These are phyloP conservation scores for Daphoenositta chrysoptera DNA, from an alignment of 2,113 vertebrate genomes.

Conservation along the genomic window DNA sequence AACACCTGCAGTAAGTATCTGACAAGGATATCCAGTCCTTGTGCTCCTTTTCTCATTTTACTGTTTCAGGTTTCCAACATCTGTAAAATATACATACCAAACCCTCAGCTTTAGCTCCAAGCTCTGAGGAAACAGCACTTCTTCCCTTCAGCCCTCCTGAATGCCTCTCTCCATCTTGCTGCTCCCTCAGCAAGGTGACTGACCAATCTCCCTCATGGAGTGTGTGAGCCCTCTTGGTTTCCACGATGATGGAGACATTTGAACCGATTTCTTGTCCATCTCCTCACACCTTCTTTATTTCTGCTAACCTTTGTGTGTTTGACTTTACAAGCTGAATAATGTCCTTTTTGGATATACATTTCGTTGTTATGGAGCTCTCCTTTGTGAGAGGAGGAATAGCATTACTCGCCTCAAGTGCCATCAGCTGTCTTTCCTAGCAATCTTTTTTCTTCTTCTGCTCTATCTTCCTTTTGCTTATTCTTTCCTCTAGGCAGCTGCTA, in stretches of 20 bases:
- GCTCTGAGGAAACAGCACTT: neutral
- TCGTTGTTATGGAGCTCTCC: rapidly evolving
- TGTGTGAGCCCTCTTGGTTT: neutral
- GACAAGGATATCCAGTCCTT: neutral
- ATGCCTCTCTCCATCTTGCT: neutral
- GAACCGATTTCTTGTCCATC: neutral
- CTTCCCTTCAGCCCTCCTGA: neutral
- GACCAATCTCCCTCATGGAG: neutral
- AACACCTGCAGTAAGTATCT: neutral
- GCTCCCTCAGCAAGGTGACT: neutral
- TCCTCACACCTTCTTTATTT: neutral
- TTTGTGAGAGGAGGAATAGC: neutral
- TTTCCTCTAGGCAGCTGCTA: neutral
- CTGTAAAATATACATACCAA: neutral
- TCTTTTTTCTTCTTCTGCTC: neutral
- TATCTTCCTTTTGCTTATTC: neutral
- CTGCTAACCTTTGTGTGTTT: neutral
- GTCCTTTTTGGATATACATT: neutral
- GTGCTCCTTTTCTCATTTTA: neutral
- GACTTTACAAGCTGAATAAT: neutral
- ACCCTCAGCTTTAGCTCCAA: neutral
- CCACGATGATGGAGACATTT: neutral
- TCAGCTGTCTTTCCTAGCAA: neutral
- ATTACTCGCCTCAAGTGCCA: neutral
- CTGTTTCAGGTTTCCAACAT: rapidly evolving